phyloP scores from a whole-genome alignment of 2,888 invertebrate genomes.

The Pseudoips prasinana region DNA sequence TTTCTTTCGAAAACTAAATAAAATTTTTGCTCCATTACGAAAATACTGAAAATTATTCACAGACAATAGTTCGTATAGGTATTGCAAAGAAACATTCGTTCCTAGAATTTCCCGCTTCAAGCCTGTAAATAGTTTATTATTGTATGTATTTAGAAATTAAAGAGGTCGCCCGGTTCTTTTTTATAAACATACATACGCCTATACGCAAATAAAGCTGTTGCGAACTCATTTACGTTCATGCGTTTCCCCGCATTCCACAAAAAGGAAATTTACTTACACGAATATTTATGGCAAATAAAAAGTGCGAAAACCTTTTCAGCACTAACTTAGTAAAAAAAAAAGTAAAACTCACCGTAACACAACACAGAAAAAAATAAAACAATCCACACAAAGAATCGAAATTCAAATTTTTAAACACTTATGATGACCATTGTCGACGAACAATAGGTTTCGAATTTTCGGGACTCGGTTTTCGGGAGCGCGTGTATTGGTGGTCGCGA shows the following conservation, averaged over 20 bases:
- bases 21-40: no score
- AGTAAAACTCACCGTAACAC: not conserved
- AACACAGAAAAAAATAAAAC: slow-evolving; percentile 3
- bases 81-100: not conserved
- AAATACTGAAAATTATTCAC: no score
- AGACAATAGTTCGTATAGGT: no score
- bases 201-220: slow-evolving; percentile 19
- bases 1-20: no score
- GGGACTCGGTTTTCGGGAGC: slow-evolving; percentile 27
- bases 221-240: slow-evolving; percentile 10
- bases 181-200: slow-evolving; percentile 6
- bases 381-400: slow-evolving; percentile 13
- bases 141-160: slow-evolving; percentile 34
- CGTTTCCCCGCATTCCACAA: not conserved
- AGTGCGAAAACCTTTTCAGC: not conserved
- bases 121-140: slow-evolving; percentile 29
- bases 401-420: slow-evolving; percentile 27
- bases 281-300: not conserved
- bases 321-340: slow-evolving; percentile 1
- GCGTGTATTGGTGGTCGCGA: slow-evolving; percentile 47
- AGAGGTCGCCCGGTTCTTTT: slow-evolving; percentile 30
- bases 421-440: slow-evolving; percentile 25
- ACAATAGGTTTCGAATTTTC: slow-evolving; percentile 21
- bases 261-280: not conserved
- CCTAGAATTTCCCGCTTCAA: slow-evolving; percentile 20